These are phyloP conservation scores for Ornithorhynchus anatinus DNA, from an alignment of 2,113 vertebrate genomes.

Conservation along the genomic window DNA sequence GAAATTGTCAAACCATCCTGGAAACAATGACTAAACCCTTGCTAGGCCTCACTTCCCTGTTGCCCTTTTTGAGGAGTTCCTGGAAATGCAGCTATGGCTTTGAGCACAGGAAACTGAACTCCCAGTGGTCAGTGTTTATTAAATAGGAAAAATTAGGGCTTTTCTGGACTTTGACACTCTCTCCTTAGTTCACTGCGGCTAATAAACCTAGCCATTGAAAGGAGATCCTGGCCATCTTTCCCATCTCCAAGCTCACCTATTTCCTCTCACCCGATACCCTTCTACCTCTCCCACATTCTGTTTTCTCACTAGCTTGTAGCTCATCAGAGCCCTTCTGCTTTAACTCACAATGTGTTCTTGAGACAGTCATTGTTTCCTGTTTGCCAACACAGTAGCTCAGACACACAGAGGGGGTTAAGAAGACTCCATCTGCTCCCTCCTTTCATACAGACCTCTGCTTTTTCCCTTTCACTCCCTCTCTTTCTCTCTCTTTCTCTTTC, in stretches of 20 bases:
- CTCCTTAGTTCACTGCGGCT: background rate
- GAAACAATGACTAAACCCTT: too few species aligned
- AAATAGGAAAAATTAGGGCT: background rate
- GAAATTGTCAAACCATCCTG: too few species aligned
- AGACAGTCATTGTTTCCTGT: slow-evolving; percentile 53
- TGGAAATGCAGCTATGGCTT: too few species aligned
- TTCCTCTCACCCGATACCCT: background rate
- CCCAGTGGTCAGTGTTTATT: background rate
- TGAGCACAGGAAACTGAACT: accelerated
- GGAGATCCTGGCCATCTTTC: background rate
- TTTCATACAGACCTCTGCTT: slow-evolving; percentile 61
- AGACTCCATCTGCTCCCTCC: slow-evolving; percentile 58
- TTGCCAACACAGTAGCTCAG: slow-evolving; percentile 60
- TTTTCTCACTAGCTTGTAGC: background rate
- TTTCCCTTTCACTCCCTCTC: slow-evolving; percentile 27
- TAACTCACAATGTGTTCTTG: slow-evolving; percentile 7
- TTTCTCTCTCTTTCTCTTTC: background rate
- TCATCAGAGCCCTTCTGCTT: background rate
- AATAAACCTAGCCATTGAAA: background rate
- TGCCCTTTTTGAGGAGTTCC: too few species aligned
- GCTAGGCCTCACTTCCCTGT: too few species aligned
- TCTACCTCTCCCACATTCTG: background rate
- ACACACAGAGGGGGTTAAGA: slow-evolving; percentile 46
- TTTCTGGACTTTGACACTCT: background rate
- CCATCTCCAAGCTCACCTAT: background rate